Evolutionary conservation across 2,888 invertebrate species (phyloP).

Genomic region (Nomada ruficornis): DNA sequence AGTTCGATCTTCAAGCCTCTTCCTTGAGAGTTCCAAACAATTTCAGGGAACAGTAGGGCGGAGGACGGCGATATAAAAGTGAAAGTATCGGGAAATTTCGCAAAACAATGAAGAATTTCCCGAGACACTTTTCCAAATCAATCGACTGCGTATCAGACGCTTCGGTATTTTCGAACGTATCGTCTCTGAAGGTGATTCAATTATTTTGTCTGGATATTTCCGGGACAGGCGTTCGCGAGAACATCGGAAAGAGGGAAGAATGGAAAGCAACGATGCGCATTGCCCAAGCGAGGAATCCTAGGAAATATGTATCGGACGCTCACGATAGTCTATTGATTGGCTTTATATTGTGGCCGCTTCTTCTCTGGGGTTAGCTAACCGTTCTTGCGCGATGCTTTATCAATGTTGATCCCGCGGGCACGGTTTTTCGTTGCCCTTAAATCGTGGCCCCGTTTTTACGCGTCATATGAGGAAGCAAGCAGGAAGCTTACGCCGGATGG

Average conservation of each 20-base stretch:
- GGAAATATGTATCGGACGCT: constrained; percentile 66
- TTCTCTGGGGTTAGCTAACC: neutral
- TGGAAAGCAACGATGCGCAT: neutral
- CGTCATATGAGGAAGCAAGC: constrained; percentile 31
- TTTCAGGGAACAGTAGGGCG: neutral
- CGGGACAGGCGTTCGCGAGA: neutral
- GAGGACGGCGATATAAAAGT: neutral
- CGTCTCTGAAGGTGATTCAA: neutral
- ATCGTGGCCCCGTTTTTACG: constrained; percentile 52
- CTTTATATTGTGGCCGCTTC: constrained; percentile 46
- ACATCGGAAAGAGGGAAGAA: neutral
- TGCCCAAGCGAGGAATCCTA: constrained; percentile 17
- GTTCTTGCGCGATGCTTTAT: constrained; percentile 15
- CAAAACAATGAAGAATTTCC: neutral
- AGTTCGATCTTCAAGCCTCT: constrained; percentile 1
- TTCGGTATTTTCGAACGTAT: neutral
- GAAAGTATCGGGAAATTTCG: neutral
- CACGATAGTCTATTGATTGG: constrained; percentile 63
- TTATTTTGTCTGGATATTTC: constrained; percentile 17
- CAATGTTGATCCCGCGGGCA: constrained; percentile 44
- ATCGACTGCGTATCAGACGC: too few species aligned
- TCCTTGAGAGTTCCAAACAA: neutral
- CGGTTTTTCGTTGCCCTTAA: constrained; percentile 58
- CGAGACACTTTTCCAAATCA: neutral
- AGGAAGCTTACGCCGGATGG: constrained; percentile 29